A percentile compares a stretch with the other conserved stretches of the same genome.
Evolutionary conservation across 2,888 invertebrate genomes (phyloP).

Genomic region (Pseudanteris insignis): DNA sequence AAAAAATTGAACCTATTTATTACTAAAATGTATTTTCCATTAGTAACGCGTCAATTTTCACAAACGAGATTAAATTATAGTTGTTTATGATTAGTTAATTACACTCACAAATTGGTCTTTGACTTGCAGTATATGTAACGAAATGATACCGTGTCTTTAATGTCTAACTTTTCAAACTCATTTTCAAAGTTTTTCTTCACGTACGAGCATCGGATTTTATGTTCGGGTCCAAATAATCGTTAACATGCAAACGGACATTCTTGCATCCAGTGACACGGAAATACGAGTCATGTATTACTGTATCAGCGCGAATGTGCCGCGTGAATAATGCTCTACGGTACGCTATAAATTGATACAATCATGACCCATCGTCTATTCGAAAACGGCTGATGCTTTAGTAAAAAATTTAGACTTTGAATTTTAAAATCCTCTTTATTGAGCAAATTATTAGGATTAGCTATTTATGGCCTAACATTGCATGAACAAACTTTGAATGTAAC

Average conservation of each 20-base stretch:
- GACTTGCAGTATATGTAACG: not conserved
- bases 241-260: conserved; percentile 37
- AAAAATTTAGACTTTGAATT: not conserved
- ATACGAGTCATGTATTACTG: conserved; percentile 37
- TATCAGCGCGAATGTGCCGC: conserved; percentile 31
- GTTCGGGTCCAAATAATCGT: conserved; percentile 40
- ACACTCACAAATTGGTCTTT: too few species aligned
- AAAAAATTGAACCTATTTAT: too few species aligned
- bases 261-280: conserved; percentile 33
- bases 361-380: conserved; percentile 25
- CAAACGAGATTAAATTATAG: too few species aligned
- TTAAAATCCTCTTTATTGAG: not conserved
- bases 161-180: conserved; percentile 16
- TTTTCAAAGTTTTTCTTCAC: conserved; percentile 5
- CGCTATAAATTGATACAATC: conserved; percentile 39
- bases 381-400: conserved; percentile 15
- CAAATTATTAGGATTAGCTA: too few species aligned
- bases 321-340: conserved; percentile 31
- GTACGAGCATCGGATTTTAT: conserved; percentile 20
- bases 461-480: too few species aligned
- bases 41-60: too few species aligned
- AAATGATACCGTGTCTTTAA: conserved; percentile 17
- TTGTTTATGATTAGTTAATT: too few species aligned
- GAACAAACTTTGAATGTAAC: too few species aligned
- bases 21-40: too few species aligned